phyloP scores from a whole-genome alignment of 2,797 vertebrate genomes.

The Arremon aurantiirostris region DNA sequence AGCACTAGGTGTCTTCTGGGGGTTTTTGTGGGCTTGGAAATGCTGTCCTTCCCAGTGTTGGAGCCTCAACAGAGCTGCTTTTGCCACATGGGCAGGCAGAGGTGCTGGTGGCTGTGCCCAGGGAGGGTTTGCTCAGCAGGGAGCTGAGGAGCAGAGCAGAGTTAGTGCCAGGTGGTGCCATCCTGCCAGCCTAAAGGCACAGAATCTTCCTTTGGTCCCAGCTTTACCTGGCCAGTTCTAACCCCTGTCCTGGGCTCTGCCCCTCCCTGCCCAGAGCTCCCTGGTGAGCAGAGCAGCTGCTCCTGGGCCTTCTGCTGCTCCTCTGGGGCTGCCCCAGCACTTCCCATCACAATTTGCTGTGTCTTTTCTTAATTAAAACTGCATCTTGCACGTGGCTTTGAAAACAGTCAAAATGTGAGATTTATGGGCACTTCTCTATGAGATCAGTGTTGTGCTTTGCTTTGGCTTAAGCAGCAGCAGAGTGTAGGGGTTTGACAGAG shows the following conservation, averaged over 20 bases:
- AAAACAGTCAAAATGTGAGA: background rate
- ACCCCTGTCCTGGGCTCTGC: background rate
- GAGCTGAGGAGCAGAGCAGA: background rate
- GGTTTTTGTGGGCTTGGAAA: background rate
- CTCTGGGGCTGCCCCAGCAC: background rate
- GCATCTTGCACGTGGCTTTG: background rate
- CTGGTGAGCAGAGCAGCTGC: background rate
- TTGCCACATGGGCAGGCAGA: background rate
- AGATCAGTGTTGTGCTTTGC: background rate
- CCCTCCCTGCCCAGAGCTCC: background rate
- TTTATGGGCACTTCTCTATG: background rate
- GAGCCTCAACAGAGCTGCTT: background rate
- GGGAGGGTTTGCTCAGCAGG: background rate
- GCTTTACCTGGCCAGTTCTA: background rate
- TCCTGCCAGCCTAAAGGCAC: background rate
- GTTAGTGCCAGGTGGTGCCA: accelerated
- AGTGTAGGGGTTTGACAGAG: background rate
- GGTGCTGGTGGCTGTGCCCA: background rate
- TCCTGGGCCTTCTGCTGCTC: background rate
- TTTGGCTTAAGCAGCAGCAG: background rate
- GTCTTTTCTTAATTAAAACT: background rate
- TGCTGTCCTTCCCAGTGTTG: background rate
- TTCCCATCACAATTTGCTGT: accelerated
- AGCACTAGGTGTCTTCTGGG: background rate
- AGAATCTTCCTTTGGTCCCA: background rate